Percentiles rank a stretch among this genome's conserved stretches.
Conservation (phyloP, 2,797 vertebrate genomes). For the Leptodactylus fallax region DNA sequence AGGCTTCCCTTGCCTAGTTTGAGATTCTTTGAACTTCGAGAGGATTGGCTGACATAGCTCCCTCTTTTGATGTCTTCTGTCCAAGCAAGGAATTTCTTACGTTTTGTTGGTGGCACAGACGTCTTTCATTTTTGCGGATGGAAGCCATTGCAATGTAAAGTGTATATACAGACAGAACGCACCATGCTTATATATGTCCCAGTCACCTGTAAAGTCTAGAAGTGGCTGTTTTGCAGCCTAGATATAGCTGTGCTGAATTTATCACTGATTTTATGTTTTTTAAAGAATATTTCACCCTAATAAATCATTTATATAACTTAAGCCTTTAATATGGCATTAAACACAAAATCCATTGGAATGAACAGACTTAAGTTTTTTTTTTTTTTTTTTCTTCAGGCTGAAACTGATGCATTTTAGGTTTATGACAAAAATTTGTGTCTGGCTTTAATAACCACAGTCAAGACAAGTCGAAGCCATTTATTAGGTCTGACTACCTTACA, state of each 20-base stretch:
- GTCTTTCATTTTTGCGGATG: neutral
- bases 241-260: neutral
- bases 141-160: neutral
- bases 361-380: neutral
- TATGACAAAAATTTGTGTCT: conserved; percentile 30
- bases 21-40: conserved; percentile 29
- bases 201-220: neutral
- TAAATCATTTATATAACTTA: neutral
- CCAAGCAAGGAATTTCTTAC: no score
- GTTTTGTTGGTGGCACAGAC: neutral
- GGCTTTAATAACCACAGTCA: conserved; percentile 49
- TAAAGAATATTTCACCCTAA: neutral
- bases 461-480: conserved; percentile 49
- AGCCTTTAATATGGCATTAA: neutral
- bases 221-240: neutral
- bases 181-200: neutral
- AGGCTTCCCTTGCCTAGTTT: neutral
- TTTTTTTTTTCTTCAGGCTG: neutral
- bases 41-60: conserved; percentile 20
- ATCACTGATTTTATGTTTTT: neutral
- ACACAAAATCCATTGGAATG: neutral
- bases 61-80: neutral
- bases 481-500: conserved; percentile 71
- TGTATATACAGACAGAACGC: neutral
- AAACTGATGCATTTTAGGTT: conserved; percentile 43